These are phyloP conservation scores for Whitmania pigra DNA, from an alignment of 1,140 invertebrate species.

Conservation along the genomic window DNA sequence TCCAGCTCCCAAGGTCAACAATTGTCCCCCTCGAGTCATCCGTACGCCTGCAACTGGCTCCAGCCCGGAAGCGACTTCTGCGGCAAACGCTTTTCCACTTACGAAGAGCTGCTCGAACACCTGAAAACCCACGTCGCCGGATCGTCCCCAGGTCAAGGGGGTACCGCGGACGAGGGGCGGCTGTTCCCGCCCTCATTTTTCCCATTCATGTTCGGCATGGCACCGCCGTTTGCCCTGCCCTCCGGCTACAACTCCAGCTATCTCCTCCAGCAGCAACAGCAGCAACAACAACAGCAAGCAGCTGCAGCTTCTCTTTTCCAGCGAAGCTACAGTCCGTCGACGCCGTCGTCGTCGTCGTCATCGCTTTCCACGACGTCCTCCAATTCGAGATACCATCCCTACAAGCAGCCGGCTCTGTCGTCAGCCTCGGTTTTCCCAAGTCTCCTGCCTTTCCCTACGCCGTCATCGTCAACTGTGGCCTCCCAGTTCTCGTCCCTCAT, in stretches of 20 bases:
- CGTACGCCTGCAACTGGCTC: constrained; percentile 78
- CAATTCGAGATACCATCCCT: constrained; percentile 67
- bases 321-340: constrained; percentile 33
- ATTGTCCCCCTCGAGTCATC: constrained; percentile 8
- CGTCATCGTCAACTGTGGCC: constrained; percentile 33
- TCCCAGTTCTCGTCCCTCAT: neutral
- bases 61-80: constrained; percentile 69
- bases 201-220: constrained; percentile 20
- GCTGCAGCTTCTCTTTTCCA: constrained; percentile 45
- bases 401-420: constrained; percentile 42
- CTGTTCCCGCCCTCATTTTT: constrained; percentile 40
- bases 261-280: constrained; percentile 29
- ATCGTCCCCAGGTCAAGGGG: neutral
- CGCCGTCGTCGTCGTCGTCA: neutral
- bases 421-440: constrained; percentile 42
- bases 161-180: constrained; percentile 45
- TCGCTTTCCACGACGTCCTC: constrained; percentile 62
- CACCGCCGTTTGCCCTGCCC: constrained; percentile 8
- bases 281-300: constrained; percentile 31
- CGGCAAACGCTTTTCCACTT: constrained; percentile 79
- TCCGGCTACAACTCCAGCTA: constrained; percentile 23
- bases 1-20: neutral
- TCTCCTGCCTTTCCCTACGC: constrained; percentile 52
- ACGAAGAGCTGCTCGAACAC: constrained; percentile 86
- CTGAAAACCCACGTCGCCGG: constrained; percentile 69